phyloP scores from a whole-genome alignment of 2,113 vertebrate genomes.

The Hyaena hyaena region DNA sequence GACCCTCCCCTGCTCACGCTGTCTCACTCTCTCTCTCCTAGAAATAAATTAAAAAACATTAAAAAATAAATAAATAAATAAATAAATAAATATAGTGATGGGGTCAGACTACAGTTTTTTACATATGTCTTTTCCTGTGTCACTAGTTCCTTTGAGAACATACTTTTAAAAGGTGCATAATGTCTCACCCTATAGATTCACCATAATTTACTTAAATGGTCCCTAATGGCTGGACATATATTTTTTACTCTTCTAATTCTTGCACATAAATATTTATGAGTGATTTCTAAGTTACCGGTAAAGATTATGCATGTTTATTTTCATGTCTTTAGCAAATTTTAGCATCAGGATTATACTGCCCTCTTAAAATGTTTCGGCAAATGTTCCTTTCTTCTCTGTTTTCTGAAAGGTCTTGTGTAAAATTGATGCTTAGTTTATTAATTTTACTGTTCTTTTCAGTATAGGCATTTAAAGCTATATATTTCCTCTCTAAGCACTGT shows the following conservation, averaged over 20 bases:
- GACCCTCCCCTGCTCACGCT: too few species aligned
- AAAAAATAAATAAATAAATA: too few species aligned
- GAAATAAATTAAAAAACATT: too few species aligned
- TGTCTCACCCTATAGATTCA: background rate
- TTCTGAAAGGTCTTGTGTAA: slow-evolving; percentile 9
- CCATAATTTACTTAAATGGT: background rate
- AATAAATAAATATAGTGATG: background rate
- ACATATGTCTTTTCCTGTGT: background rate
- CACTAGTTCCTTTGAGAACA: background rate
- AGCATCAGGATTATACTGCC: background rate
- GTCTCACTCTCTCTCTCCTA: too few species aligned
- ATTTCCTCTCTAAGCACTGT: background rate
- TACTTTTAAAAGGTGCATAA: background rate
- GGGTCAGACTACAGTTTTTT: background rate
- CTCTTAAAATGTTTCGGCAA: background rate
- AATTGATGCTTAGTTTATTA: background rate
- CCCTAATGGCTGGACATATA: background rate
- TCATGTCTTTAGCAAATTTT: background rate
- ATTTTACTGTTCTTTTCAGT: background rate
- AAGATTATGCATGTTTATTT: background rate
- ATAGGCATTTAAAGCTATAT: background rate
- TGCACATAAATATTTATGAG: slow-evolving; percentile 34
- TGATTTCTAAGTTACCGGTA: background rate
- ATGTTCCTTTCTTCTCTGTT: background rate
- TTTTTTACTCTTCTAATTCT: slow-evolving; percentile 25